Percentiles rank a stretch among this genome's conserved stretches.
These are phyloP conservation scores for Microplitis mediator DNA, from an alignment of 1,140 invertebrate species.

Conservation along the genomic window DNA sequence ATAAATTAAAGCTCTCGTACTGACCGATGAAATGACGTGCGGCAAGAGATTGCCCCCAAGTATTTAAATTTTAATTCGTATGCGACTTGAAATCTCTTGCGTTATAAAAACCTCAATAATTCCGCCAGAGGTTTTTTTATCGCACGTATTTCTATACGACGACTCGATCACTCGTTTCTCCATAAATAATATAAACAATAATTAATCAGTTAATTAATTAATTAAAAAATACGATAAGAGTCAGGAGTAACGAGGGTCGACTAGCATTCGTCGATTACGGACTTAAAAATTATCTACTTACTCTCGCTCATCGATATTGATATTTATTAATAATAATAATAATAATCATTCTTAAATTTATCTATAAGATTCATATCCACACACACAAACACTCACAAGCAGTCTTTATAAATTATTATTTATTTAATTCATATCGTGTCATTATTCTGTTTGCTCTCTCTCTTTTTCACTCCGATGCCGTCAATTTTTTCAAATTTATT, in stretches of 20 bases:
- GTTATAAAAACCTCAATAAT: not conserved
- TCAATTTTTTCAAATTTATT: constrained; percentile 6
- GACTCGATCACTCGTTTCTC: constrained; percentile 7
- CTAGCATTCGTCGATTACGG: not conserved
- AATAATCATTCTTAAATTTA: constrained; percentile 27
- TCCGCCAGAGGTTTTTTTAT: not conserved
- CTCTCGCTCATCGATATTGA: constrained; percentile 22
- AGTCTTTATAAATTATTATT: constrained; percentile 60
- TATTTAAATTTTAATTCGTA: too few relatives aligned
- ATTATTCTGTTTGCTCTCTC: not conserved
- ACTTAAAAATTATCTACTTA: constrained; percentile 34
- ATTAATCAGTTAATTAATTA: not conserved
- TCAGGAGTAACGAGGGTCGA: constrained; percentile 12
- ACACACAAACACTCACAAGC: constrained; percentile 54
- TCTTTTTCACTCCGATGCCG: constrained; percentile 6
- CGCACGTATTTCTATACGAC: too few relatives aligned
- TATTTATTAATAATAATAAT: constrained; percentile 14
- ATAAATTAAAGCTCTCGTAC: too few relatives aligned
- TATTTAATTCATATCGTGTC: constrained; percentile 19
- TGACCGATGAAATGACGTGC: too few relatives aligned
- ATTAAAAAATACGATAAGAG: too few relatives aligned
- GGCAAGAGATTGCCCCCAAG: too few relatives aligned
- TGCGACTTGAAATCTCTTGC: too few relatives aligned
- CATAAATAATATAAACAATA: not conserved
- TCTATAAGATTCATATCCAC: constrained; percentile 49